Evolutionary conservation across 2,113 vertebrate genomes (phyloP).

Genomic region (Nothocercus nigrocapillus): DNA sequence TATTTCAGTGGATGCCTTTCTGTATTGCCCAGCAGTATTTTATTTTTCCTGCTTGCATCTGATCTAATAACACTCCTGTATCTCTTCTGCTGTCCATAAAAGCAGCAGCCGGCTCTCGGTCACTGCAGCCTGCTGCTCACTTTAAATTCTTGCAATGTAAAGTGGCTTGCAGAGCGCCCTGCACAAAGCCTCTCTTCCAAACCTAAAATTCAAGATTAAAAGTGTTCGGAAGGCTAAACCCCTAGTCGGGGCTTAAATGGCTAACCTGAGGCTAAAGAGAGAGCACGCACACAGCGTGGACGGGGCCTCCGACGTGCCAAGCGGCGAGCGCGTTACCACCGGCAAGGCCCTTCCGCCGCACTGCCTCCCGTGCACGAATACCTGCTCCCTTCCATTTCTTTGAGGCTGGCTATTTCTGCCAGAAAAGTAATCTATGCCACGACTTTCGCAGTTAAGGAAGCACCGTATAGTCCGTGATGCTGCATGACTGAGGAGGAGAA

Average conservation of each 20-base stretch:
- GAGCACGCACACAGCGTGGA: neutral
- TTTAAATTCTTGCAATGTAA: neutral
- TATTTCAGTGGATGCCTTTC: neutral
- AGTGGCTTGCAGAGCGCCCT: neutral
- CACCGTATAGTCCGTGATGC: neutral
- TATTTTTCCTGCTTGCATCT: neutral
- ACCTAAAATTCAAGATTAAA: neutral
- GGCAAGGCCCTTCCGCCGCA: neutral
- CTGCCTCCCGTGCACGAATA: neutral
- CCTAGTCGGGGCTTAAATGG: neutral
- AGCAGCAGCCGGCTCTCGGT: neutral
- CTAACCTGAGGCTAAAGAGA: neutral
- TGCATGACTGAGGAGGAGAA: neutral
- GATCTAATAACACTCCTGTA: neutral
- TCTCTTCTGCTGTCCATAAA: neutral
- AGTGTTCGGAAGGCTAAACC: neutral
- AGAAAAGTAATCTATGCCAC: neutral
- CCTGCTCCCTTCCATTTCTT: neutral
- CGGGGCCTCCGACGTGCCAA: neutral
- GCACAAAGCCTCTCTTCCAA: neutral
- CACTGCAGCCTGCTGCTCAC: neutral
- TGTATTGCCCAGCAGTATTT: neutral
- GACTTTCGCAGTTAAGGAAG: neutral
- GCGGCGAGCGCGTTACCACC: neutral
- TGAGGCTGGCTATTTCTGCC: neutral